A percentile compares a stretch with the other conserved stretches of the same genome.
phyloP scores from a whole-genome alignment of 2,113 vertebrate species.

The Hirundichthys speculiger region DNA sequence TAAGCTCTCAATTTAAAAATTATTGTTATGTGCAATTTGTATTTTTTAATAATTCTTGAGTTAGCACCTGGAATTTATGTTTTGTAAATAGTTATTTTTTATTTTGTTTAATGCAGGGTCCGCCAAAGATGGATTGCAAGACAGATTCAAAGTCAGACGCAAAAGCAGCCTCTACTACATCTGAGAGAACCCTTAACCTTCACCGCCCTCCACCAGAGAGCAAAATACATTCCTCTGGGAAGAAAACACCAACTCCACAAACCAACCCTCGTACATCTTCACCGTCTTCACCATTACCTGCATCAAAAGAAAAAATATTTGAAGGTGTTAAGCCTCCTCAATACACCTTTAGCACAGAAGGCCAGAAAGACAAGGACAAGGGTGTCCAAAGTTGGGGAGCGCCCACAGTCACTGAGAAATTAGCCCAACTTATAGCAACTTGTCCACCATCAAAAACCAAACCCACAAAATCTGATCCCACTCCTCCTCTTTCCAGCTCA shows the following conservation, averaged over 20 bases:
- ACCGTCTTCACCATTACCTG: slow-evolving; percentile 58
- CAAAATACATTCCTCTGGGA: slow-evolving; percentile 76
- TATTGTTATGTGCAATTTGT: too few relatives aligned
- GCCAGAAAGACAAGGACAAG: slow-evolving; percentile 87
- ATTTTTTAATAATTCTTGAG: too few relatives aligned
- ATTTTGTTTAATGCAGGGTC: slow-evolving; percentile 64
- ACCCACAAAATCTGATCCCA: slow-evolving; percentile 71
- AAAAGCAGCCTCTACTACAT: slow-evolving; percentile 61
- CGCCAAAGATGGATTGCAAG: slow-evolving; percentile 79
- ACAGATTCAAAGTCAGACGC: slow-evolving; percentile 78
- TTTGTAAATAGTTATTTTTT: slow-evolving; percentile 7
- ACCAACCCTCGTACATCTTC: slow-evolving; percentile 62
- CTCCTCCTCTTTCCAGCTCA: slow-evolving; percentile 68
- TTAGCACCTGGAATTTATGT: background rate
- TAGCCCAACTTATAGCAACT: slow-evolving; percentile 95
- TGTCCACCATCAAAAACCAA: slow-evolving; percentile 95
- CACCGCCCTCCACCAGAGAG: slow-evolving; percentile 75
- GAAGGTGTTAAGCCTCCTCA: slow-evolving; percentile 82
- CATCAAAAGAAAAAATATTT: slow-evolving; percentile 72
- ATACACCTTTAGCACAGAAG: slow-evolving; percentile 68
- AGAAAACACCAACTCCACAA: slow-evolving; percentile 75
- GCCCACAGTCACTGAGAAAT: slow-evolving; percentile 92
- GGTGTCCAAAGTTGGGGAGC: slow-evolving; percentile 83
- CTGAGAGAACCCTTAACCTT: slow-evolving; percentile 80
- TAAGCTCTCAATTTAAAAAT: background rate